Evolutionary conservation across 92 coral and sea anemone genomes (phyloP), one percentile per base, ranked within the genome.

Genomic region (Porites lobata): DNA sequence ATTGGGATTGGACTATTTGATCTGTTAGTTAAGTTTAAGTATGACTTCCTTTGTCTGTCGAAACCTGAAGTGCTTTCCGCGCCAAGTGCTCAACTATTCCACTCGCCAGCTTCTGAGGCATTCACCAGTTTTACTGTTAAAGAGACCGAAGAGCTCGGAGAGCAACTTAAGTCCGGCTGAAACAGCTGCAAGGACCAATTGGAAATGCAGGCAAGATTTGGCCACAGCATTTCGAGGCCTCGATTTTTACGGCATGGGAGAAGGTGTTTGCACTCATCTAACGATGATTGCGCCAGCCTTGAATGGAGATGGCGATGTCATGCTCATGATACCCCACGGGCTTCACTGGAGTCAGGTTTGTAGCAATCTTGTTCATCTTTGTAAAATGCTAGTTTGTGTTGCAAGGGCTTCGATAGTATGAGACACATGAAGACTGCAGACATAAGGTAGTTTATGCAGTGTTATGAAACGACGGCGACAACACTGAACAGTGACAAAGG

Each of bases 311-410:
- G 96, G 96, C 22, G 72, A 88, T 22, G 96, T 93, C 3, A 91
- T 93, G 96, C 68, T 93, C 7, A 83, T 86, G 63, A 84, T 77
- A 4, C 86, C 85, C 1, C 89, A 91, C 26, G 96, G 96, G 3
- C 76, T 91, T 1, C 94, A 93, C 12, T 93, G 96, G 96, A 93
- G 96, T 24, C 92, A 91, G 92, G 96, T 93, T 22, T 54, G 77
- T 14, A 2, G 43, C 47, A 38, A 38, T 38, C 47, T 38, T 38
- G 47, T 38, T 38, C 47, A 38, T 38, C 47, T 38, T 38, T 38
- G 47, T 38, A 6, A 38, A 38, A 38, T 38, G 47, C 47, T 3
- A 38, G 47, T 38, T 38, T 38, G 47, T 38, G 47, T 38, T 38
- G 4, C 47, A 38, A 4, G 47, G 7, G 47, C 47, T 38, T 38